Base-by-base conservation (phyloP, 1,140 invertebrate genomes). In the Sarcophaga bullata region DNA sequence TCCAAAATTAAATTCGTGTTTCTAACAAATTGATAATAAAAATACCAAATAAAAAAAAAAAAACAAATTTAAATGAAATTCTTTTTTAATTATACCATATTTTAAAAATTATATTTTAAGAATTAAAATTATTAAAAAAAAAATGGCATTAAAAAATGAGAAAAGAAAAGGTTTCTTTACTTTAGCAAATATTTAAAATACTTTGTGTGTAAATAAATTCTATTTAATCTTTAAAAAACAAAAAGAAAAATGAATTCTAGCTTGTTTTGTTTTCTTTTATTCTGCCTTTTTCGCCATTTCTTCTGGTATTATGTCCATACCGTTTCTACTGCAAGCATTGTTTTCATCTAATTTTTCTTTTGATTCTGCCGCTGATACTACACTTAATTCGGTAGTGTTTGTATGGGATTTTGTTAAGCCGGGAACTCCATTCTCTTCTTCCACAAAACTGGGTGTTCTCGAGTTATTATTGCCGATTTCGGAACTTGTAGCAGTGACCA, bases 401-500 rank as follows among this genome's bases (percentile, higher is more conserved):
- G 80, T 78, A 58, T n/a, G 25, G 52, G 50, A 25, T 80, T 78
- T 81, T 13, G 54, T 48, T 62, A 81, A 8, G 19, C 68, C 73
- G 0, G 68, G 7, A 15, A 1, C 47, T 0, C 11, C 48, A 50
- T 8, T 52, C 13, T 83, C 82, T n/a, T 83, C 83, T 15, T 80
- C 81, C 8, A 82, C 37, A 49, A 49, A 82, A 37, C 81, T 84
- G 6, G 81, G 83, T 9, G 81, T 82, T 10, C 73, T 37, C 7
- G 83, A 84, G 15, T 50, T 62, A 47, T 78, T 76, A 0, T 84
- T 82, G 10, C 84, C 84, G n/a, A 84, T 84, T 49, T 87, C 86
- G 8, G 86, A 86, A 19, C 84, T 89, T 1, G 86, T 86, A 19
- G 82, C 84, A 5, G 88, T 89, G 0, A 89, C 85, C 68, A 89